These are phyloP conservation scores for Parauchenoglanis punctatus DNA, from an alignment of 2,797 vertebrate species.

Conservation along the genomic window DNA sequence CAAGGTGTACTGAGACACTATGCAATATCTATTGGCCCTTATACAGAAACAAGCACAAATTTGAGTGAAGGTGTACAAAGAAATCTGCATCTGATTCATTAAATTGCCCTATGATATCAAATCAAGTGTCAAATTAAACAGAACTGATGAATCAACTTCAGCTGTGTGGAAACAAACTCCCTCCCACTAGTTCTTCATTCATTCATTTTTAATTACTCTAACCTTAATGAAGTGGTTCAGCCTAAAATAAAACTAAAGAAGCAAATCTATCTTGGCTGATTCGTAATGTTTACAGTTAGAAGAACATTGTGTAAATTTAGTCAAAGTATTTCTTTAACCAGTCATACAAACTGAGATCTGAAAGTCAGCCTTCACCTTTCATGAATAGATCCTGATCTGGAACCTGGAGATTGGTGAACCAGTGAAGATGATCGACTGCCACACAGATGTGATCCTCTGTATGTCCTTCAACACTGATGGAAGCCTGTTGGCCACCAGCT, in stretches of 20 bases:
- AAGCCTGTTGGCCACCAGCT: constrained; percentile 92
- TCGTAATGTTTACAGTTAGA: neutral
- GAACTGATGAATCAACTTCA: neutral
- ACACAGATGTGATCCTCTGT: constrained; percentile 93
- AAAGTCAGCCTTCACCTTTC: neutral
- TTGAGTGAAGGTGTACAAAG: neutral
- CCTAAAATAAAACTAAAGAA: neutral
- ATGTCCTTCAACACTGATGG: constrained; percentile 97
- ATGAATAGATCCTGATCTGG: constrained; percentile 92
- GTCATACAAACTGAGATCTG: neutral
- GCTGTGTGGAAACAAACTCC: neutral
- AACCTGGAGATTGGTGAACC: constrained; percentile 95
- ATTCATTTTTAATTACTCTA: neutral
- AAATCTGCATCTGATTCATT: neutral
- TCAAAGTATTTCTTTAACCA: neutral
- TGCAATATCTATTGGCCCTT: neutral
- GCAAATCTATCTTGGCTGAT: neutral
- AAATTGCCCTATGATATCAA: neutral
- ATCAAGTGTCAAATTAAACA: neutral
- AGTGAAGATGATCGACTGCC: constrained; percentile 98
- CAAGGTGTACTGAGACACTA: constrained; percentile 78
- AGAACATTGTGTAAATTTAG: neutral
- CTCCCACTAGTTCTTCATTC: neutral
- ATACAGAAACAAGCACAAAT: neutral
- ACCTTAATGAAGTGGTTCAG: neutral